A percentile compares a stretch with the other conserved stretches of the same genome.
Conservation (phyloP, 2,113 vertebrate genomes). For the Dipodomys spectabilis region DNA sequence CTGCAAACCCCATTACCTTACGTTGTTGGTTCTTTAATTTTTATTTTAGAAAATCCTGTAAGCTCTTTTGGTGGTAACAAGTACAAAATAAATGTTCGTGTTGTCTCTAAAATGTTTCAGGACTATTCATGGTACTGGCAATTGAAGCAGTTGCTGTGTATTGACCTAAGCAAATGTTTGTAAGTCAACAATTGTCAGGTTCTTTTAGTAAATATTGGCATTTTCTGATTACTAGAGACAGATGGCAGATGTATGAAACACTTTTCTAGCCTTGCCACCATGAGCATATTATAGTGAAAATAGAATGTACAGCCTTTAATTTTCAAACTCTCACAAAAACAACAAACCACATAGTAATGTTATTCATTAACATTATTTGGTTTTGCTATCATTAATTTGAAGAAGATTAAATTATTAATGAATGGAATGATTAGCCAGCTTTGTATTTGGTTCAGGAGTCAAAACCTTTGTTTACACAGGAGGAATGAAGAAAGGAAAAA, state of each 20-base stretch:
- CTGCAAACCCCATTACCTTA: not conserved
- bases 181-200: not conserved
- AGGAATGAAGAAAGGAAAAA: no score
- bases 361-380: not conserved
- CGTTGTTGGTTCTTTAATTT: not conserved
- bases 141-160: not conserved
- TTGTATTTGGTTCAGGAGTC: not conserved
- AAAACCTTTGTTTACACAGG: not conserved
- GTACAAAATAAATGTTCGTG: not conserved
- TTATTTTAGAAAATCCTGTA: not conserved
- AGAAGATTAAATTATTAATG: not conserved
- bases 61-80: not conserved
- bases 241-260: not conserved
- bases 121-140: not conserved
- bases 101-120: not conserved
- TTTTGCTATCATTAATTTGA: not conserved
- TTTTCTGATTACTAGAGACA: not conserved
- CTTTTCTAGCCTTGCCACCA: not conserved
- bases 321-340: not conserved
- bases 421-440: not conserved
- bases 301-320: not conserved
- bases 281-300: not conserved
- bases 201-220: not conserved
- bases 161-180: slow-evolving; percentile 10
- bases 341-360: not conserved